phyloP scores from a whole-genome alignment of 2,797 vertebrate genomes.

The Phoeniculus purpureus region DNA sequence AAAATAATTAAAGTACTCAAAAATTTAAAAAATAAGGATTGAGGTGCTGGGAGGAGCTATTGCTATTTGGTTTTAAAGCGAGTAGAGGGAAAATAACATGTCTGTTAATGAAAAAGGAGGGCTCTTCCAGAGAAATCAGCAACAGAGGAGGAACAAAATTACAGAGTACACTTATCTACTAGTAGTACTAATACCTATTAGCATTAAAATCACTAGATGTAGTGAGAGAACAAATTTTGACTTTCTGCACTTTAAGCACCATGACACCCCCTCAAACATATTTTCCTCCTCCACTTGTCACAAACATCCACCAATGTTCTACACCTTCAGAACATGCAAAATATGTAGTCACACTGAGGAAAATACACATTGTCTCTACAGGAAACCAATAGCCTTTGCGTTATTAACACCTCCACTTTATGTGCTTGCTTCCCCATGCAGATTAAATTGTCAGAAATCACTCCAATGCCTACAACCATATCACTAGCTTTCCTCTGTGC shows the following conservation, averaged over 20 bases:
- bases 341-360: rapidly evolving
- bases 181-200: not conserved
- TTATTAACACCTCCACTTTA: not conserved
- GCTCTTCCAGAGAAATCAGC: not conserved
- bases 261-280: rapidly evolving
- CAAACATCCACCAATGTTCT: not conserved
- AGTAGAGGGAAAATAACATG: not conserved
- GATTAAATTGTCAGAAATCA: not conserved
- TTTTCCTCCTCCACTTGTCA: not conserved
- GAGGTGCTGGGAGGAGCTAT: not conserved
- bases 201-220: not conserved
- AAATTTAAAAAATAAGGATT: not conserved
- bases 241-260: not conserved
- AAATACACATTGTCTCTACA: not conserved
- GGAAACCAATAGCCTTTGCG: not conserved
- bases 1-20: not conserved
- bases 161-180: not conserved
- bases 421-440: not conserved
- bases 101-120: not conserved
- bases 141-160: not conserved
- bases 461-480: not conserved
- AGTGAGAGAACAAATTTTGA: not conserved
- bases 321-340: not conserved
- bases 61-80: not conserved
- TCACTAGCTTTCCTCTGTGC: not conserved